Percentiles rank a stretch among this genome's conserved stretches.
These are phyloP conservation scores for Hypomecis punctinalis DNA, from an alignment of 2,888 invertebrate genomes.

Conservation along the genomic window DNA sequence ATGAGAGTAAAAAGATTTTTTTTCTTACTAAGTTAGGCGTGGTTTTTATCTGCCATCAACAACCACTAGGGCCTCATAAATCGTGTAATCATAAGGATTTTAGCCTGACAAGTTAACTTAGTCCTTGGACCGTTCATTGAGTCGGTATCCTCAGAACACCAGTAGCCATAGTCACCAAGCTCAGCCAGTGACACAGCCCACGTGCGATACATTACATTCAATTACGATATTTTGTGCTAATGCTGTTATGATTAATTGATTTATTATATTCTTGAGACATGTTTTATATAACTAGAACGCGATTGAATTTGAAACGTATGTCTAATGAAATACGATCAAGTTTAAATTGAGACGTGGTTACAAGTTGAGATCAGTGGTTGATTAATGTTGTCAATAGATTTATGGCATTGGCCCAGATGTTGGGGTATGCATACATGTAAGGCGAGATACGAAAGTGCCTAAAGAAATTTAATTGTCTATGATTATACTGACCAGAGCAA, in stretches of 20 bases:
- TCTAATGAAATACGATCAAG: neutral
- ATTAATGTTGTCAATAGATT: constrained; percentile 5
- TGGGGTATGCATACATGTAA: too few species aligned
- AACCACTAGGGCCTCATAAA: too few species aligned
- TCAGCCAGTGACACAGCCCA: constrained; percentile 46
- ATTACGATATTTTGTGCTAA: constrained; percentile 46
- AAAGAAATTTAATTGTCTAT: too few species aligned
- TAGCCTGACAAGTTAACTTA: too few species aligned
- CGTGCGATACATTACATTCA: constrained; percentile 49
- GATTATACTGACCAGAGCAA: too few species aligned
- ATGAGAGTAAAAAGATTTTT: too few species aligned
- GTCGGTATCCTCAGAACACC: neutral
- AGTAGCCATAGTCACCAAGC: constrained; percentile 18
- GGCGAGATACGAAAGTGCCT: too few species aligned
- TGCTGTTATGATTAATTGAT: constrained; percentile 54
- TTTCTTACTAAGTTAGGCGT: too few species aligned
- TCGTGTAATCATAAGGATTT: too few species aligned
- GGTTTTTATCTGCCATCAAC: too few species aligned
- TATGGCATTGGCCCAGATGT: constrained; percentile 10
- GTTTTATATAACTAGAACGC: constrained; percentile 3
- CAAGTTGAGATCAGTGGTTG: constrained; percentile 5
- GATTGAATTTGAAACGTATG: neutral
- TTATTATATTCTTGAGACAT: constrained; percentile 42
- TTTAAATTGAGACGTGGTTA: neutral
- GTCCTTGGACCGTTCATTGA: too few species aligned